Evolutionary conservation across 2,888 invertebrate species (phyloP), one percentile per base, ranked within the genome.

Genomic region (Dione juno): DNA sequence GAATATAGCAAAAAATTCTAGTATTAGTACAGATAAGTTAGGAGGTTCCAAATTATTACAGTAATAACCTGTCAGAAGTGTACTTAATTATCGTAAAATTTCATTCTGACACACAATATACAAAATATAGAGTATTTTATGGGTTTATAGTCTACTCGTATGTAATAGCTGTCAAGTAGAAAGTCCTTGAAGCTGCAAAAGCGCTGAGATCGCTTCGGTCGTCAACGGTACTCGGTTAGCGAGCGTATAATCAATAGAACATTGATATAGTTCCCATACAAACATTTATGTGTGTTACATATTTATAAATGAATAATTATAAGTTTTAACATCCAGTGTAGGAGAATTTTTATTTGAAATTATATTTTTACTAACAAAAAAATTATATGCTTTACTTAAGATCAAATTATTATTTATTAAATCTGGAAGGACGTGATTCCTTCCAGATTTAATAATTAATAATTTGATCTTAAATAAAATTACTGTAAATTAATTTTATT

Each of bases 141-240:
- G 16, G 10, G 52, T 61, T 59, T 52, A 52, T 61, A 63, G 21
- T 63, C 48, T 13, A 52, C 61, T 63, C 57, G 48, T 14, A 48
- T 67, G 61, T 54, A 57, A 63, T 63, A 54, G 41, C 59, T 67
- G 63, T 70, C 50, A 57, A 70, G 67, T 72, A 69, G 53, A 54
- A 69, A 71, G 66, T 69, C 63, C 63, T 69, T 52, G 66, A 66
- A 57, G 64, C 41, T 48, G 66, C 67, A 64, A 57, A 64, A 63
- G 37, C 57, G 53, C 54, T 64, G 54, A 50, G 52, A 45, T 43
- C 48, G 65, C 48, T 37, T 37, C 54, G 58, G 53, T 67, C 53
- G 61, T 48, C 40, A 63, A 53, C 53, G 68, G 40, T 57, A 59
- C 71, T 68, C 40, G 65, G 64, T 54, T 69, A 37, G 37, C 59